Conservation (phyloP, 2,888 invertebrate species). For the Heliconius hortense region DNA sequence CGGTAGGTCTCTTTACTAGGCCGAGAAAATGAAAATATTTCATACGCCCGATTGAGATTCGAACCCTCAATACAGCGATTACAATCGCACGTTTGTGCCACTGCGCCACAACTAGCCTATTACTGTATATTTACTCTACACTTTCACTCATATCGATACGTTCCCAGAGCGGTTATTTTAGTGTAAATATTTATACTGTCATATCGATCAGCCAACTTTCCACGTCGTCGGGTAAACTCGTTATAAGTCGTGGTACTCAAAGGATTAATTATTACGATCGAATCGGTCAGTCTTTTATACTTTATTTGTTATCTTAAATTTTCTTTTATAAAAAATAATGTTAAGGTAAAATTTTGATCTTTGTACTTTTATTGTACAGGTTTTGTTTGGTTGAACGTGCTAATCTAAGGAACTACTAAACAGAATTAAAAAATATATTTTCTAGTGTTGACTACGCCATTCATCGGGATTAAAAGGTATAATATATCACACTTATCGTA, state of each 20-base stretch:
- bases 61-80: too few relatives aligned
- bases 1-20: too few relatives aligned
- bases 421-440: too few relatives aligned
- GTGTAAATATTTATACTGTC: conserved; percentile 34
- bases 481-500: too few relatives aligned
- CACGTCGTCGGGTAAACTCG: conserved; percentile 24
- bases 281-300: conserved; percentile 5
- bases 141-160: neutral
- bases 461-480: too few relatives aligned
- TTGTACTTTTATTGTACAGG: neutral
- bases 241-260: conserved; percentile 22
- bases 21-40: too few relatives aligned
- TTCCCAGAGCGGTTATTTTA: conserved; percentile 5
- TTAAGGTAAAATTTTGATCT: neutral
- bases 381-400: neutral
- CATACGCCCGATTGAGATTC: too few relatives aligned
- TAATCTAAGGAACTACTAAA: neutral
- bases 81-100: too few relatives aligned
- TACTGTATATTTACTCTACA: neutral
- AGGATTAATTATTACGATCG: conserved; percentile 28
- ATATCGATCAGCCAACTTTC: conserved; percentile 32
- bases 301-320: neutral
- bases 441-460: too few relatives aligned
- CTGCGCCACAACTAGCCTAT: too few relatives aligned
- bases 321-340: neutral